phyloP scores from a whole-genome alignment of 2,888 invertebrate species.

The Horisme vitalbata region DNA sequence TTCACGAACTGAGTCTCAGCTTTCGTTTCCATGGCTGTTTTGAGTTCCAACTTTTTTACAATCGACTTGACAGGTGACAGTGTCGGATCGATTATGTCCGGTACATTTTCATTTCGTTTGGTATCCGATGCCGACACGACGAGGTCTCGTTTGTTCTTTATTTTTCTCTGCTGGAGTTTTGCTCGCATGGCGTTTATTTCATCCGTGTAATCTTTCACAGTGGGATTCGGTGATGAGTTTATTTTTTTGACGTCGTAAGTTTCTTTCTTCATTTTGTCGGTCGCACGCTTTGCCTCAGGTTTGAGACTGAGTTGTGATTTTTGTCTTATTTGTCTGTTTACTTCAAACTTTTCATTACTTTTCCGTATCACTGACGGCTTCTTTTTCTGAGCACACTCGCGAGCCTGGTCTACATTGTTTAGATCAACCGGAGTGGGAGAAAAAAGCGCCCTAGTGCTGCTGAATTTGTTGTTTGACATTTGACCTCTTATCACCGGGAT shows the following conservation, averaged over 20 bases:
- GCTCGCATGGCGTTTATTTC: constrained; percentile 78
- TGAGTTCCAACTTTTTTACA: constrained; percentile 76
- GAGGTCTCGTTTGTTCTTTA: constrained; percentile 69
- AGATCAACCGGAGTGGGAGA: constrained; percentile 83
- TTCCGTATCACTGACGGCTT: constrained; percentile 61
- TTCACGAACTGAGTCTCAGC: constrained; percentile 68
- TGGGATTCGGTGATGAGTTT: constrained; percentile 57
- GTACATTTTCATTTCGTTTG: constrained; percentile 64
- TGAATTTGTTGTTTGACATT: constrained; percentile 76
- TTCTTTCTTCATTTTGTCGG: constrained; percentile 71
- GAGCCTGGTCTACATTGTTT: constrained; percentile 78
- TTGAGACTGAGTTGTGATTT: constrained; percentile 73
- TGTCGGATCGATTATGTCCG: constrained; percentile 60
- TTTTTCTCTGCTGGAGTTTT: constrained; percentile 75
- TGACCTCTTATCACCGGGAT: constrained; percentile 84
- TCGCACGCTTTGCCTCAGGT: constrained; percentile 63
- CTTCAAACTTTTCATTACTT: constrained; percentile 63
- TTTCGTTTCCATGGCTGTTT: constrained; percentile 71
- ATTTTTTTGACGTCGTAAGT: constrained; percentile 62
- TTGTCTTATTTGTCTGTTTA: constrained; percentile 72
- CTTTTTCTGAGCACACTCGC: constrained; percentile 82
- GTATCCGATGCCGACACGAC: constrained; percentile 50
- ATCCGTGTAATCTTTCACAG: constrained; percentile 73
- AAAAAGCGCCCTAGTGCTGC: constrained; percentile 78
- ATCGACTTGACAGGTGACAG: constrained; percentile 77